phyloP scores from a whole-genome alignment of 2,113 vertebrate species.

The Passer domesticus region DNA sequence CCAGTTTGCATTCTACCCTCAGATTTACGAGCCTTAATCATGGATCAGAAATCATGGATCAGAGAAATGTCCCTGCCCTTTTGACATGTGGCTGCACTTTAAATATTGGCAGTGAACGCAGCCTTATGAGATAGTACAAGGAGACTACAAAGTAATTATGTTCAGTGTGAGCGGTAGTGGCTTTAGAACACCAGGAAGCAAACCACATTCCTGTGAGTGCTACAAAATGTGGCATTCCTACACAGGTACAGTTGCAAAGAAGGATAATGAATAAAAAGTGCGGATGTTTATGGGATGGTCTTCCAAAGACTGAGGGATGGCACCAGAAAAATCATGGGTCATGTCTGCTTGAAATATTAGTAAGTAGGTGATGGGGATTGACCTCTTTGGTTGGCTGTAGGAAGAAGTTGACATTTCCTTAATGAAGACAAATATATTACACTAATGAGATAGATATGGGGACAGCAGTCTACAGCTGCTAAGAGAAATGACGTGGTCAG shows the following conservation, averaged over 20 bases:
- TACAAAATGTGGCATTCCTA: neutral
- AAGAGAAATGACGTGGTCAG: neutral
- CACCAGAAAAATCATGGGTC: neutral
- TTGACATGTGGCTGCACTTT: conserved; percentile 4
- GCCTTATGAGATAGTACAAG: neutral
- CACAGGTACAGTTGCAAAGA: neutral
- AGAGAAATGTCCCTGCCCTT: conserved; percentile 6
- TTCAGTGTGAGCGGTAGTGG: fast-evolving
- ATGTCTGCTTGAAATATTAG: conserved; percentile 6
- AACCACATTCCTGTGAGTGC: neutral
- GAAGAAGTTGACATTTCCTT: conserved; percentile 36
- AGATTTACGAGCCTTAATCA: conserved; percentile 34
- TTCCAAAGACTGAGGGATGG: neutral
- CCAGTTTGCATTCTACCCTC: neutral
- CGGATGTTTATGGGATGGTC: neutral
- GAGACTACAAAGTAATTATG: neutral
- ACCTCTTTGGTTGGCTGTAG: conserved; percentile 4
- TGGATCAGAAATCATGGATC: conserved; percentile 40
- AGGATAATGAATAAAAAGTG: neutral
- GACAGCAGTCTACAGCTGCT: neutral
- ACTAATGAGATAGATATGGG: conserved; percentile 4
- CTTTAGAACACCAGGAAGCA: neutral
- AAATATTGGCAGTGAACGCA: neutral
- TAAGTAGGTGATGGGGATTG: neutral
- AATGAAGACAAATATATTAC: conserved; percentile 45